Percentiles rank a stretch among this genome's conserved stretches.
These are phyloP conservation scores for Apogon hyalosoma DNA, from an alignment of 2,797 vertebrate genomes.

Conservation along the genomic window DNA sequence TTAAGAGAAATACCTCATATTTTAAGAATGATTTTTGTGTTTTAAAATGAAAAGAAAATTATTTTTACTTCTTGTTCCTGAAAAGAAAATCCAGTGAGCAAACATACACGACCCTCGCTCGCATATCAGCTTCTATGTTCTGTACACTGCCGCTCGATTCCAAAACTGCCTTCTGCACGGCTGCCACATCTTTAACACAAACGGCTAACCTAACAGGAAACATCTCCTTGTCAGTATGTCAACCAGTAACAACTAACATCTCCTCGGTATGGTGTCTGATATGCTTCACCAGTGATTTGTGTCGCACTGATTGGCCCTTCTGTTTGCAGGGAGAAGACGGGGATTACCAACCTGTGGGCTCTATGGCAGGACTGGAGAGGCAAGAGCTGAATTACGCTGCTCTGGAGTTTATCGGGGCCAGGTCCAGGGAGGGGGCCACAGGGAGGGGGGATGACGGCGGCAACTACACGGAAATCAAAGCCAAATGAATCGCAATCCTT, in stretches of 20 bases:
- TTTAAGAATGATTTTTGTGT: too few relatives aligned
- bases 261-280: constrained; percentile 46
- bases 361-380: constrained; percentile 84
- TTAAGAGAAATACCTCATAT: too few relatives aligned
- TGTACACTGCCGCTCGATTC: constrained; percentile 59
- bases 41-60: too few relatives aligned
- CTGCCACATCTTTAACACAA: constrained; percentile 68
- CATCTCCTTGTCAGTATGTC: constrained; percentile 63
- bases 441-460: constrained; percentile 85
- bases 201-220: constrained; percentile 68
- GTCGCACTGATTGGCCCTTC: constrained; percentile 46
- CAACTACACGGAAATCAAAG: constrained; percentile 87
- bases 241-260: constrained; percentile 68
- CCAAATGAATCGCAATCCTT: constrained; percentile 89
- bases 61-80: too few relatives aligned
- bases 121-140: constrained; percentile 75
- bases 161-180: constrained; percentile 67
- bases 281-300: constrained; percentile 9
- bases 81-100: too few relatives aligned
- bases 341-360: constrained; percentile 85
- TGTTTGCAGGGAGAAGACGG: constrained; percentile 86
- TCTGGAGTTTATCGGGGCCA: constrained; percentile 82
- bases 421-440: constrained; percentile 80
- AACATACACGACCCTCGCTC: neutral
- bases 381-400: constrained; percentile 87